Percentiles rank a stretch among this genome's conserved stretches.
Conservation (phyloP, 2,113 vertebrate species). For the Neopipo cinnamomea region DNA sequence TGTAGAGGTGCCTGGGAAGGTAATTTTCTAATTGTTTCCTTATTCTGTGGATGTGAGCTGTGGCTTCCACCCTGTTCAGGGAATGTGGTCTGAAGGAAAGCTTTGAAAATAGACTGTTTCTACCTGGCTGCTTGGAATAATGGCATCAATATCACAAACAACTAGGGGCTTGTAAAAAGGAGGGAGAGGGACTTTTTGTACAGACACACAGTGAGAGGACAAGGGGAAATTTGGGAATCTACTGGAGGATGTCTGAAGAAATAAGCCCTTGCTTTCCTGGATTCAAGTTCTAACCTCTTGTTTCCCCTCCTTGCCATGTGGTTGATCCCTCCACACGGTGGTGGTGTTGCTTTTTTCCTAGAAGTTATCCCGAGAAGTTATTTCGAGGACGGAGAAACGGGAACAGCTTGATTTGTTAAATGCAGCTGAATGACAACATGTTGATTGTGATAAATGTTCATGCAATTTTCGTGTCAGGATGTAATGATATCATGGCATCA, state of each 20-base stretch:
- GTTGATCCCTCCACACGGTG: conserved; percentile 62
- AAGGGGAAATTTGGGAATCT: background rate
- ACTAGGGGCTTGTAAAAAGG: fast-evolving
- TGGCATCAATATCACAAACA: background rate
- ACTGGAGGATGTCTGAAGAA: background rate
- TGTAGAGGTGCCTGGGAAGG: background rate
- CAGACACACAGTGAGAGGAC: background rate
- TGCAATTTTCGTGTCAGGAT: background rate
- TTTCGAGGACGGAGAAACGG: background rate
- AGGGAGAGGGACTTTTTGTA: background rate
- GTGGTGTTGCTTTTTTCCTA: conserved; percentile 65
- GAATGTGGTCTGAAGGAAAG: background rate
- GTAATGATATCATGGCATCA: background rate
- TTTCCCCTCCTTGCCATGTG: background rate
- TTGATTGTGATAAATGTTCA: background rate
- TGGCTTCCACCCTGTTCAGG: background rate
- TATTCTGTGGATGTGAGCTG: background rate
- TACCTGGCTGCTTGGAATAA: background rate
- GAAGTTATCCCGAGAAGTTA: background rate
- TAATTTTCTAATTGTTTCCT: background rate
- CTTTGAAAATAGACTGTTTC: background rate
- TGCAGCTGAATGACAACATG: background rate
- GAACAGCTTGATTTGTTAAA: background rate
- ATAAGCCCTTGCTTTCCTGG: background rate
- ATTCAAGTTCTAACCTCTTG: background rate